These are phyloP conservation scores for Tympanoctomys barrerae DNA, from an alignment of 2,797 vertebrate species.

Conservation along the genomic window DNA sequence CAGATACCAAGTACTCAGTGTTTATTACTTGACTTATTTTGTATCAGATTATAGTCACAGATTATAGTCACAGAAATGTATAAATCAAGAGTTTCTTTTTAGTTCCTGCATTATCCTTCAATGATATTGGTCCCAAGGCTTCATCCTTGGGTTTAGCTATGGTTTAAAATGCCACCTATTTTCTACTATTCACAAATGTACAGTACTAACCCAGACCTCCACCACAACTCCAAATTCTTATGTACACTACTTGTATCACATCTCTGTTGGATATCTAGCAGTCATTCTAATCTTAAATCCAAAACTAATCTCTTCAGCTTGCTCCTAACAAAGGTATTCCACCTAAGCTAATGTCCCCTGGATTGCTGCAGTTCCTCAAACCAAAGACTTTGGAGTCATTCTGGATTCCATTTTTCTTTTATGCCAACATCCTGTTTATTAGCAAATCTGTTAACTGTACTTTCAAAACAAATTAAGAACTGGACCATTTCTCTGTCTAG, in stretches of 20 bases:
- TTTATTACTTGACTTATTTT: background rate
- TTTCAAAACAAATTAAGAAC: slow-evolving; percentile 30
- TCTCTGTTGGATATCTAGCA: background rate
- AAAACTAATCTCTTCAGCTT: background rate
- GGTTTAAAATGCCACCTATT: background rate
- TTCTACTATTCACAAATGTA: background rate
- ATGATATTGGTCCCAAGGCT: background rate
- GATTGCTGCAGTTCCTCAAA: background rate
- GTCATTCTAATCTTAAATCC: background rate
- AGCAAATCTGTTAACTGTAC: background rate
- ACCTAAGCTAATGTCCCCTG: background rate
- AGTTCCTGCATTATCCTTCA: background rate
- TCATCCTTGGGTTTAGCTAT: background rate
- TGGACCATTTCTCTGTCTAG: background rate
- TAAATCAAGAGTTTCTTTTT: background rate
- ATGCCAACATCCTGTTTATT: background rate
- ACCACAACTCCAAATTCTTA: background rate
- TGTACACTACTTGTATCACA: background rate
- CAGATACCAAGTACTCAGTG: background rate
- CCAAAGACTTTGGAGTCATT: background rate
- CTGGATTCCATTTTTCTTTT: background rate
- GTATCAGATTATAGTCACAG: background rate
- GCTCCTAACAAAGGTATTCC: background rate
- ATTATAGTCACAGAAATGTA: background rate
- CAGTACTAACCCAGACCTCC: background rate